Percentiles rank a stretch among this genome's conserved stretches.
phyloP scores from a whole-genome alignment of 92 coral and sea anemone genomes.

The Pocillopora grandis region DNA sequence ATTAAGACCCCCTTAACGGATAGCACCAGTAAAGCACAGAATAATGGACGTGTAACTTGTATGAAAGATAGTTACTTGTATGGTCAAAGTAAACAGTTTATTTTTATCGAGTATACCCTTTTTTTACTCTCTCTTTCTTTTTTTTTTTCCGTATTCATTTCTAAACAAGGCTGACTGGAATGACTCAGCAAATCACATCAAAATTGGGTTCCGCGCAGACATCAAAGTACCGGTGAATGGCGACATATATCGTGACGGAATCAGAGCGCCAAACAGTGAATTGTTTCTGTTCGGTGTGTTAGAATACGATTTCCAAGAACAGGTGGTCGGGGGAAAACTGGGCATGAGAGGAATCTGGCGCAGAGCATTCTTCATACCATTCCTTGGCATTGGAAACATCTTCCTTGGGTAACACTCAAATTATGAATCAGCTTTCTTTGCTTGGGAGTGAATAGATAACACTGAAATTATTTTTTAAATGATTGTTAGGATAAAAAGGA shows the following conservation, averaged over 20 bases:
- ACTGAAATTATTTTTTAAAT: background rate
- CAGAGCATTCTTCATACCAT: slow-evolving; percentile 74
- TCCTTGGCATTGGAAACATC: slow-evolving; percentile 79
- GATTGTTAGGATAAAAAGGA: background rate
- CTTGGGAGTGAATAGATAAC: background rate
- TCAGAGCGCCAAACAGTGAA: slow-evolving; percentile 71
- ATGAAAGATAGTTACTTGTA: too few species aligned
- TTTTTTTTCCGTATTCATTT: too few species aligned
- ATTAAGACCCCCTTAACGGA: too few species aligned
- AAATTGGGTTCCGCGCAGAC: slow-evolving; percentile 81
- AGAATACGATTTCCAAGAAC: slow-evolving; percentile 68
- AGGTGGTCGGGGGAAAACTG: slow-evolving; percentile 67
- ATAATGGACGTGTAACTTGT: too few species aligned
- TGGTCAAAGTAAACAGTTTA: too few species aligned
- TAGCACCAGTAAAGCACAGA: too few species aligned
- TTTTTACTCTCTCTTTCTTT: too few species aligned
- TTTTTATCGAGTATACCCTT: too few species aligned
- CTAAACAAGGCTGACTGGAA: slow-evolving; percentile 74
- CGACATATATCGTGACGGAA: slow-evolving; percentile 82
- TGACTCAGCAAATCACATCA: slow-evolving; percentile 44
- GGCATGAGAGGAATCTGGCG: slow-evolving; percentile 91
- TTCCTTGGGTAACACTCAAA: slow-evolving; percentile 63
- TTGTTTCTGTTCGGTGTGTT: slow-evolving; percentile 75
- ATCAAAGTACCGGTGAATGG: slow-evolving; percentile 85
- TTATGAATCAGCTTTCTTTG: background rate